A percentile compares a stretch with the other conserved stretches of the same genome.
phyloP scores from a whole-genome alignment of 1,140 invertebrate species.

The Gonatopus flavifemur region DNA sequence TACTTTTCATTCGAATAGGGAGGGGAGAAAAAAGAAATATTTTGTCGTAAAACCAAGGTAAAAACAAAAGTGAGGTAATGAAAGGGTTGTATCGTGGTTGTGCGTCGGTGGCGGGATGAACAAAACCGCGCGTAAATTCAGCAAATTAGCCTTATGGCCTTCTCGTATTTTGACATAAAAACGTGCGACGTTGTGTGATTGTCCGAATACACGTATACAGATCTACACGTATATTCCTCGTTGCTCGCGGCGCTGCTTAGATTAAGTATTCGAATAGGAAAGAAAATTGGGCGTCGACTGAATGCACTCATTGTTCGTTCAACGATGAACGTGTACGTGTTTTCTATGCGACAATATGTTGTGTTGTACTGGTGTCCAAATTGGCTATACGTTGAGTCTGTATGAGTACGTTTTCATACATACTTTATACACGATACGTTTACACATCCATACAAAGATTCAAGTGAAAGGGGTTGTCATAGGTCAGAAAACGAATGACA shows the following conservation, averaged over 20 bases:
- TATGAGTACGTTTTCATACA: neutral
- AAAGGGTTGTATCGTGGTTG: neutral
- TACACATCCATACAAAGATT: neutral
- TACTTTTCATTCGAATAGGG: too few relatives aligned
- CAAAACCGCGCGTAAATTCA: constrained; percentile 34
- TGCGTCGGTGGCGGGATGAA: constrained; percentile 22
- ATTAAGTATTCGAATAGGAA: too few relatives aligned
- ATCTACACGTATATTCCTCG: constrained; percentile 40
- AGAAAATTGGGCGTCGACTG: constrained; percentile 28
- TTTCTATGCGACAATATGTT: constrained; percentile 35
- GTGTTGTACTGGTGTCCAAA: constrained; percentile 6
- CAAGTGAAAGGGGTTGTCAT: neutral
- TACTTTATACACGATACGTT: constrained; percentile 1
- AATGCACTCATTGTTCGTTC: constrained; percentile 49
- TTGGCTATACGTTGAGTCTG: constrained; percentile 10
- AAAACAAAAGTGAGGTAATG: too few relatives aligned
- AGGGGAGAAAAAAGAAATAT: too few relatives aligned
- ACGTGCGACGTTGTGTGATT: too few relatives aligned
- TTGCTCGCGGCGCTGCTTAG: constrained; percentile 30
- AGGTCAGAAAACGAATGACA: too few relatives aligned
- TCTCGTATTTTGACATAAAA: constrained; percentile 55
- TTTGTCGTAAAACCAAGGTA: too few relatives aligned
- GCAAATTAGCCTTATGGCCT: constrained; percentile 56
- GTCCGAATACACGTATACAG: too few relatives aligned
- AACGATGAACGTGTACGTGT: neutral